Conservation (phyloP, 2,888 invertebrate genomes). For the Lepidonotus clava region DNA sequence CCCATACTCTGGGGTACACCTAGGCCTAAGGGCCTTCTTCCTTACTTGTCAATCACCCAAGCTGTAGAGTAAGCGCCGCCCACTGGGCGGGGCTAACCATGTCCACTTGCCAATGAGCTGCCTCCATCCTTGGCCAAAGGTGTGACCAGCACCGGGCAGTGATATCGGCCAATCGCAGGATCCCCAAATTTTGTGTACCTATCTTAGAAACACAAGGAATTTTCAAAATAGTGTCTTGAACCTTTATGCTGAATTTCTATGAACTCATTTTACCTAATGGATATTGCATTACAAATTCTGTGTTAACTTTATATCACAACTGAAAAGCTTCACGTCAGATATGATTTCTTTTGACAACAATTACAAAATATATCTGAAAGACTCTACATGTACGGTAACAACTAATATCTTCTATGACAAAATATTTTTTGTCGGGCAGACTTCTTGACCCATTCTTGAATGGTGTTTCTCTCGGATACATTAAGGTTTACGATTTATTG, state of each 20-base stretch:
- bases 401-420: conserved; percentile 1
- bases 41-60: conserved; percentile 26
- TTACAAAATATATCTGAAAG: conserved; percentile 43
- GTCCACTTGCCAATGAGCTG: not conserved
- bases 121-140: not conserved
- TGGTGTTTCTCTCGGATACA: too few relatives aligned
- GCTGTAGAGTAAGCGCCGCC: not conserved
- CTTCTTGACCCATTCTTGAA: too few relatives aligned
- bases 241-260: not conserved
- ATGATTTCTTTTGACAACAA: conserved; percentile 37
- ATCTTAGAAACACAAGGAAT: not conserved
- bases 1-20: not conserved
- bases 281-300: too few relatives aligned
- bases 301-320: conserved; percentile 25
- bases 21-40: not conserved
- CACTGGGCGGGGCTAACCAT: not conserved
- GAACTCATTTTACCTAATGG: not conserved
- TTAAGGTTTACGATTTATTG: too few relatives aligned
- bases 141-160: not conserved
- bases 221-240: too few relatives aligned
- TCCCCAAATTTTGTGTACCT: not conserved
- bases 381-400: conserved; percentile 33
- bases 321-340: conserved; percentile 31
- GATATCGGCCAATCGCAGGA: too few relatives aligned
- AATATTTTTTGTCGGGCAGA: too few relatives aligned